Conservation (phyloP, 2,888 invertebrate species). For the Toxonevra muliebris region DNA sequence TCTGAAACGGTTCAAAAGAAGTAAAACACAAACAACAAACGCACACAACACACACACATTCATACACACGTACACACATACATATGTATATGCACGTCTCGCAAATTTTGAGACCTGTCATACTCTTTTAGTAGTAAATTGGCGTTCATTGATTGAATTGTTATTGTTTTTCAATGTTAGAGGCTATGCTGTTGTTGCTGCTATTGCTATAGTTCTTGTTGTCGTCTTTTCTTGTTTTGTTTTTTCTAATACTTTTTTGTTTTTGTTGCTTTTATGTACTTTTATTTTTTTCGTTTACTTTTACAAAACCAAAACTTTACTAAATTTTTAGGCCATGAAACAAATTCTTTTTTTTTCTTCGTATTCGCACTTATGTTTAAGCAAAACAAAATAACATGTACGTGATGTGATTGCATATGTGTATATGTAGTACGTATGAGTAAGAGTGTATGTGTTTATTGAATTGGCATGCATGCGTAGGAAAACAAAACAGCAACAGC, state of each 20-base stretch:
- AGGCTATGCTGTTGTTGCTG: slow-evolving; percentile 5
- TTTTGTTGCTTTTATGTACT: not conserved
- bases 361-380: not conserved
- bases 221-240: not conserved
- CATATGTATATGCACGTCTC: too few relatives aligned
- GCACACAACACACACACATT: too few relatives aligned
- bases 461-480: not conserved
- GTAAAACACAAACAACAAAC: too few relatives aligned
- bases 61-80: too few relatives aligned
- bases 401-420: not conserved
- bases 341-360: not conserved
- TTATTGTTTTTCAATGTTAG: slow-evolving; percentile 30
- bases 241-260: not conserved
- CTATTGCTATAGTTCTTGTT: slow-evolving; percentile 16
- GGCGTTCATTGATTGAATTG: slow-evolving; percentile 34
- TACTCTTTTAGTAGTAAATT: slow-evolving; percentile 24
- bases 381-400: slow-evolving; percentile 7
- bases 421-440: not conserved
- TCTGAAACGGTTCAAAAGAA: too few relatives aligned
- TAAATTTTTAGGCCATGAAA: slow-evolving; percentile 15
- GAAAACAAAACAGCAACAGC: slow-evolving; percentile 4
- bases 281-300: not conserved
- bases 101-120: too few relatives aligned
- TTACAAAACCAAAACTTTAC: not conserved
- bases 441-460: slow-evolving; percentile 4